Evolutionary conservation across 2,888 invertebrate genomes (phyloP), one percentile per base, ranked within the genome.

Genomic region (Ecdyonurus torrentis): DNA sequence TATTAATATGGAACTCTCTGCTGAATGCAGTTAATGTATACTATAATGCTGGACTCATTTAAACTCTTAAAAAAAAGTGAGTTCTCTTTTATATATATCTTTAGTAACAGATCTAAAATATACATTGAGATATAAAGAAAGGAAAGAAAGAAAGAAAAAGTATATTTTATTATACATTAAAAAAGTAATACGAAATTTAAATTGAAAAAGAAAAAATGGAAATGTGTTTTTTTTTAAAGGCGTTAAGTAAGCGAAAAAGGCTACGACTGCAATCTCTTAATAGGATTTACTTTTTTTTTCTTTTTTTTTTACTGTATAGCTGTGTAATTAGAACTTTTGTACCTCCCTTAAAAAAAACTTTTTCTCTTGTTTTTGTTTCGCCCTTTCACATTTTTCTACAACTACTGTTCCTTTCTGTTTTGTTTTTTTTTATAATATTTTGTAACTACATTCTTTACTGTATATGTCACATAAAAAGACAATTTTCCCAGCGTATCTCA

Each of bases 291-390:
- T 15, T 37, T 37, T 5, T 5, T 15, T n/a, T n/a, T n/a, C n/a
- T n/a, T n/a, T n/a, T n/a, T n/a, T n/a, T n/a, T n/a, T n/a, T n/a
- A n/a, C n/a, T n/a, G n/a, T 37, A 5, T 10, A 37, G 37, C 37
- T 15, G 37, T 15, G 5, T 37, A 37, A 37, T 37, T 37, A 37
- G 37, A 37, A 37, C 37, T 37, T 37, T 15, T 37, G 7, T 37
- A 5, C 15, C 15, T 37, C 5, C 37, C 37, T 37, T 15, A 15
- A 25, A 25, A 25, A 58, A 55, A 25, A 61, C 53, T 58, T 37
- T 61, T 25, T 19, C 7, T 23, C 62, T 37, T 58, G 22, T 37
- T 61, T 55, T 61, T 55, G 53, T 53, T 25, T 3, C 50, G 23
- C 23, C 25, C 25, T 52, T 61, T 50, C 50, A 52, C 23, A 23